Evolutionary conservation across 2,888 invertebrate species (phyloP).

Genomic region (Leucophora obtusa): DNA sequence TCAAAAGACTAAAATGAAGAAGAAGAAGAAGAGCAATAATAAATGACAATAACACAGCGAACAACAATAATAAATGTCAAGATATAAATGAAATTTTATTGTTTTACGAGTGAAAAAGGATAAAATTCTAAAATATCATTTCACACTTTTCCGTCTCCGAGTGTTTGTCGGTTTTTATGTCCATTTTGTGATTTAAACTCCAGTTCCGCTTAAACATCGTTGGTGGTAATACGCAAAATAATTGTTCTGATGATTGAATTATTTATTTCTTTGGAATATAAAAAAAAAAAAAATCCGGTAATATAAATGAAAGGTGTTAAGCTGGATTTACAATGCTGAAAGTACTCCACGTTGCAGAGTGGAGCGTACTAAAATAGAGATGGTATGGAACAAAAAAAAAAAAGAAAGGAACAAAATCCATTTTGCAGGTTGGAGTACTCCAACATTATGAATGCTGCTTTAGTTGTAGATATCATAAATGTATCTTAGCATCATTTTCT

Average conservation of each 20-base stretch:
- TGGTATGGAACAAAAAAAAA: too few relatives aligned
- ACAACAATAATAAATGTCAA: constrained; percentile 57
- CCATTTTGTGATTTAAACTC: background rate
- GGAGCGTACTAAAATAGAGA: too few relatives aligned
- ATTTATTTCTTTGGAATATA: constrained; percentile 24
- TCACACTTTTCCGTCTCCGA: constrained; percentile 36
- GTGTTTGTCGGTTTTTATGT: background rate
- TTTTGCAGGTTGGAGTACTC: too few relatives aligned
- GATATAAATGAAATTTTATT: constrained; percentile 59
- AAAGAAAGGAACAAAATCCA: too few relatives aligned
- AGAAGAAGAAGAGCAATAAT: constrained; percentile 1
- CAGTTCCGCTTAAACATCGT: constrained; percentile 39
- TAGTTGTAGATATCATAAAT: too few relatives aligned
- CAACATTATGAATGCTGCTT: too few relatives aligned
- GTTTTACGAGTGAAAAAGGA: constrained; percentile 44
- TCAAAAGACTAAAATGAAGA: background rate
- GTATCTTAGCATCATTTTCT: too few relatives aligned
- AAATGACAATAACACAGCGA: constrained; percentile 30
- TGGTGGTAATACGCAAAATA: constrained; percentile 50
- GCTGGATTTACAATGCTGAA: too few relatives aligned
- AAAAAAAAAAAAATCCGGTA: background rate
- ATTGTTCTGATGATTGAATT: constrained; percentile 50
- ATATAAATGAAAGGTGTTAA: background rate
- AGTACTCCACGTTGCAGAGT: too few relatives aligned
- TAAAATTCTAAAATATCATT: constrained; percentile 52